Conservation (phyloP, 2,113 vertebrate genomes). For the Nycticorax nycticorax region DNA sequence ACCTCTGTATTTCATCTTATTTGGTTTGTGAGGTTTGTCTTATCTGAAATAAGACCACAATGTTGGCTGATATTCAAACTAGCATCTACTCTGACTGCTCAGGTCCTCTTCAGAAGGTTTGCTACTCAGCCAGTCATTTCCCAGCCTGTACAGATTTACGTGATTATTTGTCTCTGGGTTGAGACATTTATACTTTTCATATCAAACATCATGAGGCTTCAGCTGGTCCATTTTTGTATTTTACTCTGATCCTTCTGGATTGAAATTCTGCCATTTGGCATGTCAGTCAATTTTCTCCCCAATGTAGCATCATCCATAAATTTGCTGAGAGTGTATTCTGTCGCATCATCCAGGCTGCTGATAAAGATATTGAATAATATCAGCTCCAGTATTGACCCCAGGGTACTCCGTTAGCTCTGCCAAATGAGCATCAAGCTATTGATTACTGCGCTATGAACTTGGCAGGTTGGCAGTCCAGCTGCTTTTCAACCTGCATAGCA, state of each 20-base stretch:
- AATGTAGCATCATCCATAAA: neutral
- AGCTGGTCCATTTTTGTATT: neutral
- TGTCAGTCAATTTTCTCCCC: neutral
- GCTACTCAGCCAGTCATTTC: neutral
- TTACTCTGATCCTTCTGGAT: neutral
- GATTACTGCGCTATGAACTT: constrained; percentile 7
- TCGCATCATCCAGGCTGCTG: neutral
- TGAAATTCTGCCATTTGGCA: constrained; percentile 3
- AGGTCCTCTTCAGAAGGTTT: neutral
- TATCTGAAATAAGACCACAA: neutral
- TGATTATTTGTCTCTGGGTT: neutral
- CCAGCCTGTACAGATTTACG: neutral
- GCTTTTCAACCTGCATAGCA: neutral
- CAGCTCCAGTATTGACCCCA: neutral
- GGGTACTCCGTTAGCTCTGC: neutral
- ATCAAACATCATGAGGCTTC: neutral
- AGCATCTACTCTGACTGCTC: neutral
- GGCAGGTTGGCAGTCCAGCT: constrained; percentile 21
- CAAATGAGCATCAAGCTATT: constrained; percentile 42
- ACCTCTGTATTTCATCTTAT: neutral
- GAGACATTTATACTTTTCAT: neutral
- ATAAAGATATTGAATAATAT: constrained; percentile 22
- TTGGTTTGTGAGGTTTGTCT: neutral
- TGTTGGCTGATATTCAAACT: neutral
- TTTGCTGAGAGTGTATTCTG: constrained; percentile 14